phyloP scores from a whole-genome alignment of 2,888 invertebrate species.

The Lasiommata megera region DNA sequence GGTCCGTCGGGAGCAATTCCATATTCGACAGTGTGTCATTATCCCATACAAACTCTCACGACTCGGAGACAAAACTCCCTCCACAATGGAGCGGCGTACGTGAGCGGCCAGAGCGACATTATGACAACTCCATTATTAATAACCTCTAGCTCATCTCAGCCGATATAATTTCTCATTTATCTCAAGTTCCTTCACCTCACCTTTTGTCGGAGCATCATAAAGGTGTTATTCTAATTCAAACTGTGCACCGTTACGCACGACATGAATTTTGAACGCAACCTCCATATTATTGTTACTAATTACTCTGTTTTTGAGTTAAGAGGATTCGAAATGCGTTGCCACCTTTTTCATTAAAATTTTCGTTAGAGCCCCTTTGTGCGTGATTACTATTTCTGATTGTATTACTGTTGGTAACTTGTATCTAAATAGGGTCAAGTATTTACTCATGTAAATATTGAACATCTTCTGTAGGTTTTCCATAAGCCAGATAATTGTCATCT shows the following conservation, averaged over 20 bases:
- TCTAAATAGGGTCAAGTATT: no score
- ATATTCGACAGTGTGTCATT: slow-evolving; percentile 55
- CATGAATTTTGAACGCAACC: slow-evolving; percentile 48
- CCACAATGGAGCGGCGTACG: slow-evolving; percentile 68
- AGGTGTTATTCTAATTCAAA: slow-evolving; percentile 74
- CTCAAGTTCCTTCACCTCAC: slow-evolving; percentile 73
- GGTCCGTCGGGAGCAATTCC: slow-evolving; percentile 69
- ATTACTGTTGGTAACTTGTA: neutral
- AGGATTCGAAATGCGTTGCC: slow-evolving; percentile 13
- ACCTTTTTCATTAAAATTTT: slow-evolving; percentile 16
- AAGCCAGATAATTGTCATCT: no score
- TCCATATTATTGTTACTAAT: slow-evolving; percentile 38
- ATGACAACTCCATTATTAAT: slow-evolving; percentile 80
- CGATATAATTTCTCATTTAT: slow-evolving; percentile 80
- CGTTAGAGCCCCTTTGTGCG: neutral
- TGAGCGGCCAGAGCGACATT: slow-evolving; percentile 67
- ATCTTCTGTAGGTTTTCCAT: no score
- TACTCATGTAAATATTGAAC: no score
- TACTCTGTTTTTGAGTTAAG: slow-evolving; percentile 23
- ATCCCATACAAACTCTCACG: slow-evolving; percentile 70
- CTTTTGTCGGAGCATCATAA: slow-evolving; percentile 69
- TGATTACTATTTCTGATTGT: neutral
- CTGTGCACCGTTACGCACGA: slow-evolving; percentile 76
- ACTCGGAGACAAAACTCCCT: slow-evolving; percentile 62
- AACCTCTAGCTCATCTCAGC: slow-evolving; percentile 75